Evolutionary conservation across 2,797 vertebrate species (phyloP).

Genomic region (Carcharodon carcharias): DNA sequence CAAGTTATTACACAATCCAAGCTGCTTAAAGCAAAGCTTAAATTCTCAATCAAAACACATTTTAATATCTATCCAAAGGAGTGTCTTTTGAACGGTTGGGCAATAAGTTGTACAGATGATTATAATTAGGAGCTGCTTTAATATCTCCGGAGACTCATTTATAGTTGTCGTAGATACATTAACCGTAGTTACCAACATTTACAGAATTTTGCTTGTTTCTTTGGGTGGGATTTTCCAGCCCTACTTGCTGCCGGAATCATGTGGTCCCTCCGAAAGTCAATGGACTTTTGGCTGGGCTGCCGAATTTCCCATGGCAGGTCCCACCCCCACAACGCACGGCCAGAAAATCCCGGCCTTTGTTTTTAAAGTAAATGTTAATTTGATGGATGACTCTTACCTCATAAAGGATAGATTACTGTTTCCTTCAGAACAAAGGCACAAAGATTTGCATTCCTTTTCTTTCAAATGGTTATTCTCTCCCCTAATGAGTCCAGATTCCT

Average conservation of each 20-base stretch:
- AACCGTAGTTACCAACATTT: background rate
- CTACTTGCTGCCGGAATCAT: too few relatives aligned
- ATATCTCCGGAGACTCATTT: background rate
- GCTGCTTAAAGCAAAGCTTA: background rate
- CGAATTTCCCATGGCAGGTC: too few relatives aligned
- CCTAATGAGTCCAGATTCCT: background rate
- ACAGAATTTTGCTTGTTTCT: background rate
- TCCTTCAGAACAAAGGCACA: background rate
- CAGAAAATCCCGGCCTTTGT: too few relatives aligned
- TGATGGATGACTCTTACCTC: background rate
- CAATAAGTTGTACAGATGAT: background rate
- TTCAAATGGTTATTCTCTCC: background rate
- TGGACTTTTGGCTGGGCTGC: too few relatives aligned
- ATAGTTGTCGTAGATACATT: background rate
- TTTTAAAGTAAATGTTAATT: background rate
- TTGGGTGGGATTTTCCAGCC: too few relatives aligned
- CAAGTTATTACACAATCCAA: background rate
- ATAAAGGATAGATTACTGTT: background rate
- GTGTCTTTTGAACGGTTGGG: background rate
- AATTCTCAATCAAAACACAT: background rate
- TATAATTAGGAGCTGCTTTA: background rate
- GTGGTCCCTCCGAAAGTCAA: too few relatives aligned
- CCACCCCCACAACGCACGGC: too few relatives aligned
- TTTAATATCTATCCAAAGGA: background rate
- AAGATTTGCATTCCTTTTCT: background rate